These are phyloP conservation scores for Stictocephala bisonia DNA, from an alignment of 2,888 invertebrate species.

Conservation along the genomic window DNA sequence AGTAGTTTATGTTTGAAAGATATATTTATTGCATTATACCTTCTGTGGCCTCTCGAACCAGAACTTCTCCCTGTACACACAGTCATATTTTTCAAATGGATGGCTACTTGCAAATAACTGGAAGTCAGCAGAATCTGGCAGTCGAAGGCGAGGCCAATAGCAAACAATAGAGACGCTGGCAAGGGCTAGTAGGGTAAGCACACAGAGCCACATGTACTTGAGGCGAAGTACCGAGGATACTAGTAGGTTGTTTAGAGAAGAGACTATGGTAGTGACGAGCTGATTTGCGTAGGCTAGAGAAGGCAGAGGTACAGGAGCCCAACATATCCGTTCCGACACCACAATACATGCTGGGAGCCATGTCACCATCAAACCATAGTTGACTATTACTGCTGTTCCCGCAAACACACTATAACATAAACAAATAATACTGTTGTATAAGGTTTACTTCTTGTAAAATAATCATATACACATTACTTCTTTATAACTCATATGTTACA, in stretches of 20 bases:
- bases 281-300: too few relatives aligned
- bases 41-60: conserved; percentile 77
- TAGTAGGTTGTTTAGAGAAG: conserved; percentile 60
- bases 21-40: too few relatives aligned
- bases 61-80: conserved; percentile 77
- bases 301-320: conserved; percentile 51
- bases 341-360: conserved; percentile 94
- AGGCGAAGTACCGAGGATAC: conserved; percentile 68
- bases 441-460: too few relatives aligned
- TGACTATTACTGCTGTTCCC: conserved; percentile 90
- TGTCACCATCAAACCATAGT: conserved; percentile 90
- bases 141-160: conserved; percentile 82
- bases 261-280: too few relatives aligned
- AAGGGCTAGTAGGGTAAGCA: conserved; percentile 68
- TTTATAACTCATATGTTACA: too few relatives aligned
- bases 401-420: conserved; percentile 87
- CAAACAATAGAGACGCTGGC: conserved; percentile 80
- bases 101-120: conserved; percentile 86
- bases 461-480: too few relatives aligned
- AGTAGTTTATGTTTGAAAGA: too few relatives aligned
- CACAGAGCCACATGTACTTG: conserved; percentile 69
- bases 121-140: conserved; percentile 87
- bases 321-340: conserved; percentile 70
- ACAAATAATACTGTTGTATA: too few relatives aligned
- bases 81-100: conserved; percentile 91